Conservation (phyloP, 2,797 vertebrate species). For the Pseudotriccus pelzelni region DNA sequence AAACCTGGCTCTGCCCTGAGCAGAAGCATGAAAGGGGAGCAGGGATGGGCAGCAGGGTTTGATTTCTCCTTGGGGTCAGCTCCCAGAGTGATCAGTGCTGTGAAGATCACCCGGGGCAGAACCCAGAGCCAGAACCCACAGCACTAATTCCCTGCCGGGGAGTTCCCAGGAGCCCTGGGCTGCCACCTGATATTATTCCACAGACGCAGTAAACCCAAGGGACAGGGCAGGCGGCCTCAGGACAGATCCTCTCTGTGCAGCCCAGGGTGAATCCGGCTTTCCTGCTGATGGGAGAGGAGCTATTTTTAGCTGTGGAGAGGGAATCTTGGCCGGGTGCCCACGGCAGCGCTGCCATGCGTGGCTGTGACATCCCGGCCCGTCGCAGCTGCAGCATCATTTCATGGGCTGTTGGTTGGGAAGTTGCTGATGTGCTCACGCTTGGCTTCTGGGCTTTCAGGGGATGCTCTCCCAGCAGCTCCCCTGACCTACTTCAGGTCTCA, state of each 20-base stretch:
- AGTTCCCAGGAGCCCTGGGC: neutral
- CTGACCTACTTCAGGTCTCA: constrained; percentile 59
- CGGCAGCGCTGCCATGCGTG: neutral
- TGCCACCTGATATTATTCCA: neutral
- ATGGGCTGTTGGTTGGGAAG: neutral
- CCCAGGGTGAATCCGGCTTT: neutral
- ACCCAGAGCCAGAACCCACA: neutral
- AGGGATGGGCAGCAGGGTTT: neutral
- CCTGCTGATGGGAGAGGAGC: constrained; percentile 1
- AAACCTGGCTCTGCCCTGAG: neutral
- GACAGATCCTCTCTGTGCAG: neutral
- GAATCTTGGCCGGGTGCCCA: neutral
- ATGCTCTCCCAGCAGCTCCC: neutral
- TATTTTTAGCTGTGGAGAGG: neutral
- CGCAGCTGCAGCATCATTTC: neutral
- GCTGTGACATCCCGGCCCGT: neutral
- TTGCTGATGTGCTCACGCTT: neutral
- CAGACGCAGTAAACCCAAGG: neutral
- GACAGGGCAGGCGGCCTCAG: constrained; percentile 4
- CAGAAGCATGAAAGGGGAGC: neutral
- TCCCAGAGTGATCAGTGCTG: neutral
- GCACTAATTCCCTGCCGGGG: neutral
- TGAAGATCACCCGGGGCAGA: neutral
- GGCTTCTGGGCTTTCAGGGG: constrained; percentile 12
- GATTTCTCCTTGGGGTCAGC: neutral